Base-by-base conservation (phyloP, 2,797 vertebrate species). In the Agapornis canus region DNA sequence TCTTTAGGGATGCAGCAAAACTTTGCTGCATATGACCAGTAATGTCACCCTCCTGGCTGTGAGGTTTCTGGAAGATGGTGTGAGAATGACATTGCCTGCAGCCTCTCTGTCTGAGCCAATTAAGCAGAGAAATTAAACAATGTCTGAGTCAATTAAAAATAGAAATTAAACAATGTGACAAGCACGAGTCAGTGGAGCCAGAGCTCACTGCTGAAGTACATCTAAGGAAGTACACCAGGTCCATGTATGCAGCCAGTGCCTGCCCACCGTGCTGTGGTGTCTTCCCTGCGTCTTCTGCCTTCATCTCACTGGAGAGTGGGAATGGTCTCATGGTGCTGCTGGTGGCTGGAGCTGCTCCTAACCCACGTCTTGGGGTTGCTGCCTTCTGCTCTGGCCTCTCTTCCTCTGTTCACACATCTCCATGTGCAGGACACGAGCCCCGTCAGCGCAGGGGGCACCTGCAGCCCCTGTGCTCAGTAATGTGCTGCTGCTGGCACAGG, bases 111-210 rank as follows among this genome's bases (percentile, higher is more conserved):
- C 95, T 90, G 84, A 95, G 72, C 89, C 89, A 94, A 95, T 95
- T 96, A 94, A 92, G 86, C 92, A 78, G 68, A 92, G 96, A 92
- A 97, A 94, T 96, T 95, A 94, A 96, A 93, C 92, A 93, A 85
- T 39, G 89, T 87, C 92, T 78, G 89, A 95, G 49, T 80, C 94
- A 94, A 93, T 96, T 95, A 94, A 92, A 91, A 87, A 93, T 91
- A 97, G 76, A 93, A 96, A 96, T 93, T 82, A 94, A 89, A 94
- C 77, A 83, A 76, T 86, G 73, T 72, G 87, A 72, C 83, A 90
- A 95, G 86, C 49, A 82, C 63, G 40, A 89, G 83, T 54, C 35
- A 54, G 22, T 9, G 72, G 78, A 94, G 86, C 47, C 52, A 68
- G 52, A 81, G 79, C 61, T 89, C 31, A 3, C 57, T 35, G 85